Percentiles rank a stretch among this genome's conserved stretches.
Conservation (phyloP, 2,888 invertebrate species). For the Hemistola chrysoprasaria region DNA sequence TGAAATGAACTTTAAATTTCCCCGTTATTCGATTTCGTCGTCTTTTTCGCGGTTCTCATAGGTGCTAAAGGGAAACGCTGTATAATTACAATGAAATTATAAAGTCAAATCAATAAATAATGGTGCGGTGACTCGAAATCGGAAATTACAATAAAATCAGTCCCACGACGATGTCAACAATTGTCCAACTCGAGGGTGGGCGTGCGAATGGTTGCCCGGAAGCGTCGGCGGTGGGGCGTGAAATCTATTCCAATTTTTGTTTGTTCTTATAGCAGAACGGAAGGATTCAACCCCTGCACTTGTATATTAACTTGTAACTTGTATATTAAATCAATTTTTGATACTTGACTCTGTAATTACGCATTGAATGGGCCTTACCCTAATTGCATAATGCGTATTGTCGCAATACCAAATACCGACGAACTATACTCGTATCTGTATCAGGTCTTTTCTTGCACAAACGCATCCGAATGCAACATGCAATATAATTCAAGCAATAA, state of each 20-base stretch:
- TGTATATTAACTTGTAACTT: background rate
- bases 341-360: too few relatives aligned
- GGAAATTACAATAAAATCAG: slow-evolving; percentile 74
- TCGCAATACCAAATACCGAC: too few relatives aligned
- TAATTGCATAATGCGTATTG: too few relatives aligned
- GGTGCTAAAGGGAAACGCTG: slow-evolving; percentile 35
- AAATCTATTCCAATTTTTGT: slow-evolving; percentile 68
- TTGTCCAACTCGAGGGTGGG: slow-evolving; percentile 49
- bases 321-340: too few relatives aligned
- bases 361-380: too few relatives aligned
- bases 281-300: slow-evolving; percentile 1
- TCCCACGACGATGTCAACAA: slow-evolving; percentile 64
- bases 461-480: slow-evolving; percentile 9
- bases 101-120: slow-evolving; percentile 55
- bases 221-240: slow-evolving; percentile 55
- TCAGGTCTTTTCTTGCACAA: background rate
- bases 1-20: slow-evolving; percentile 7
- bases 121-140: slow-evolving; percentile 36
- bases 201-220: slow-evolving; percentile 55
- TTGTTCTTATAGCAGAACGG: slow-evolving; percentile 27
- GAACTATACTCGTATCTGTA: too few relatives aligned
- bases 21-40: slow-evolving; percentile 10
- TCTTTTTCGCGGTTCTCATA: slow-evolving; percentile 14
- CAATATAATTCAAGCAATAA: slow-evolving; percentile 12
- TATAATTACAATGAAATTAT: slow-evolving; percentile 48